Evolutionary conservation across 1,140 invertebrate genomes (phyloP), one percentile per base, ranked within the genome.

Genomic region (Zaprionus camerounensis): DNA sequence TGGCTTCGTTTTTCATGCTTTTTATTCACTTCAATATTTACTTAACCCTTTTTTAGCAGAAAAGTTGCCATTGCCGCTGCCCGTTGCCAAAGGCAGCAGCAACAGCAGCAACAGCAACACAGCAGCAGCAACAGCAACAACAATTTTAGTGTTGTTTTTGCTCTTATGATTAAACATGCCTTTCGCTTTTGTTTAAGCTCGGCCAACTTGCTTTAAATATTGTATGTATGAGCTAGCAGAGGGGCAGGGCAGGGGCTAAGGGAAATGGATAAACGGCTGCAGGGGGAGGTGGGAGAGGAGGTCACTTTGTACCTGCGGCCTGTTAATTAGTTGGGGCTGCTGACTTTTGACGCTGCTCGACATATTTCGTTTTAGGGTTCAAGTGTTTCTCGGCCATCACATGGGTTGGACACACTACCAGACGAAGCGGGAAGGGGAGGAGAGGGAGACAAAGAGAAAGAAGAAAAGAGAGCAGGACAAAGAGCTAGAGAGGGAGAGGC

Each of bases 161-260:
- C 84, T 88, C 85, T 88, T 88, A 88, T 88, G 84, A 88, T 88
- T 88, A 88, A 88, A 88, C 81, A 88, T 88, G 84, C 85, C 84
- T 88, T 88, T 88, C 85, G 78, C 85, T 84, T 88, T 90, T 88
- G 83, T 87, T 87, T 88, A 83, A 86, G 84, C 80, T 64, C 59
- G 64, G 70, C 84, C 84, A 86, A 69, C 74, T 88, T 79, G 80
- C 64, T 69, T 88, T 88, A 84, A 88, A 88, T 88, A 88, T 88
- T 88, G 85, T 76, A 88, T 88, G 85, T 31, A 7, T 31, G 28
- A 87, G n/a, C 46, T 12, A 20, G 51, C 15, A n/a, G 36, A 11
- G 24, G 17, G n/a, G 22, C 31, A 5, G 22, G 24, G 31, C 7
- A 6, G 34, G 22, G 28, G 13, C 4, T 46, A 6, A n/a, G 46